Evolutionary conservation across 2,113 vertebrate species (phyloP).

Genomic region (Marcusenius ussheri): DNA sequence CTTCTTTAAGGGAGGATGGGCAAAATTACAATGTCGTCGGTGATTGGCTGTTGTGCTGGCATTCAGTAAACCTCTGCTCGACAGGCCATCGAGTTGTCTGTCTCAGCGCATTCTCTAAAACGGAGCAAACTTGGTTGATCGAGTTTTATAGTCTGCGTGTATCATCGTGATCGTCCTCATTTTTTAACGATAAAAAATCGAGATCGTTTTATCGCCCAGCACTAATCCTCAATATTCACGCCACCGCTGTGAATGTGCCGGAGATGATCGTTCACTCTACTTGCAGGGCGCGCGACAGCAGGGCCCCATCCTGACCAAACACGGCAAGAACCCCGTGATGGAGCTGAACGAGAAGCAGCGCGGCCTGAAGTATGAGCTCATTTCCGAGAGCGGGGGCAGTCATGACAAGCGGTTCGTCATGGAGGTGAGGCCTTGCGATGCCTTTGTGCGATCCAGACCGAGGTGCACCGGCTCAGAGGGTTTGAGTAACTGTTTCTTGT

Average conservation of each 20-base stretch:
- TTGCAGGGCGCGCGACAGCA: conserved; percentile 78
- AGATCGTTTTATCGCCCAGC: too few species aligned
- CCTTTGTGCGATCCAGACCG: not conserved
- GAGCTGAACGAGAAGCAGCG: conserved; percentile 94
- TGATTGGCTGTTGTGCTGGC: too few species aligned
- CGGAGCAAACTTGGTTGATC: too few species aligned
- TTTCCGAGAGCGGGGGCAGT: conserved; percentile 89
- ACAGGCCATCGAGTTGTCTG: too few species aligned
- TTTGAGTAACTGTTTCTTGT: not conserved
- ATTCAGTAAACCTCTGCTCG: too few species aligned
- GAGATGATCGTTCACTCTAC: not conserved
- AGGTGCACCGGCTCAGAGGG: not conserved
- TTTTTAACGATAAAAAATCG: too few species aligned
- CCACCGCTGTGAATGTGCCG: not conserved
- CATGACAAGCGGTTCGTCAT: conserved; percentile 95
- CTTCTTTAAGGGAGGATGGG: too few species aligned
- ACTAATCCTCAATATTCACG: not conserved
- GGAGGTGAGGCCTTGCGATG: conserved; percentile 63
- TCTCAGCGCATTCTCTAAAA: too few species aligned
- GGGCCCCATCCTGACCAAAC: conserved; percentile 91
- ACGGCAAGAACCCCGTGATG: conserved; percentile 97
- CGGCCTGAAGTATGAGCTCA: conserved; percentile 90
- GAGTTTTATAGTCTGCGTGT: too few species aligned
- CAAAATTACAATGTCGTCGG: too few species aligned
- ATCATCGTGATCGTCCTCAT: too few species aligned